Base-by-base conservation (phyloP, 2,113 vertebrate species). In the Sylvietta virens region DNA sequence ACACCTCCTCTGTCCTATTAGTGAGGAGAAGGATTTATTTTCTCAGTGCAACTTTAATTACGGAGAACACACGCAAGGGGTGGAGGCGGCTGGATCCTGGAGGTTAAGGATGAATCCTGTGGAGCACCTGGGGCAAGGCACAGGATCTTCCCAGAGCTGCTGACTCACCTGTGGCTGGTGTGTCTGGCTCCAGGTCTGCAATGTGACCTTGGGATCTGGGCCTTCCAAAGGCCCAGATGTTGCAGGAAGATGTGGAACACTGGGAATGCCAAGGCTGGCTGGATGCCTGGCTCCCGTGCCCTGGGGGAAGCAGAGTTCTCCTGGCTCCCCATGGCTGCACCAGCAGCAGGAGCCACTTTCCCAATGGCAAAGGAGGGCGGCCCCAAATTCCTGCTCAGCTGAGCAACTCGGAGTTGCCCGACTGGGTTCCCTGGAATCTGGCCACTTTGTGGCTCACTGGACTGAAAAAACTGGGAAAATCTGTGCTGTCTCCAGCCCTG, bases 21-120 rank as follows among this genome's bases (percentile, higher is more conserved):
- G 90, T 10, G 70, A 87, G 81, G 54, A 94, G 84, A 78, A 86
- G 94, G 97, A 97, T 97, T 95, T 95, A 97, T 97, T 97, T 87
- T 60, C 91, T 81, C 81, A n/a, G 76, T 27, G 65, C 76, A 88
- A 15, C 82, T 94, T 97, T 96, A 96, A 97, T 96, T 96, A 96
- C 6, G 93, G 91, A 70, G 80, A 88, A 56, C 24, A 47, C 47
- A 74, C 47, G n/a, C 73, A 45, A 51, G 44, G 79, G 69, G 70
- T 50, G 40, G 93, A 89, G 77, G 37, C 0, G 4, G 69, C 60
- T 74, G 69, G 39, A 50, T 73, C 60, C 78, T 67, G 82, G 31
- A 67, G 69, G 89, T 83, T 73, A 17, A 16, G 15, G 87, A 74
- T 71, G 73, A 33, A 76, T 94, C 81, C 81, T 3, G 37, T 3